Evolutionary conservation across 2,797 vertebrate species (phyloP).

Genomic region (Protonibea diacanthus): DNA sequence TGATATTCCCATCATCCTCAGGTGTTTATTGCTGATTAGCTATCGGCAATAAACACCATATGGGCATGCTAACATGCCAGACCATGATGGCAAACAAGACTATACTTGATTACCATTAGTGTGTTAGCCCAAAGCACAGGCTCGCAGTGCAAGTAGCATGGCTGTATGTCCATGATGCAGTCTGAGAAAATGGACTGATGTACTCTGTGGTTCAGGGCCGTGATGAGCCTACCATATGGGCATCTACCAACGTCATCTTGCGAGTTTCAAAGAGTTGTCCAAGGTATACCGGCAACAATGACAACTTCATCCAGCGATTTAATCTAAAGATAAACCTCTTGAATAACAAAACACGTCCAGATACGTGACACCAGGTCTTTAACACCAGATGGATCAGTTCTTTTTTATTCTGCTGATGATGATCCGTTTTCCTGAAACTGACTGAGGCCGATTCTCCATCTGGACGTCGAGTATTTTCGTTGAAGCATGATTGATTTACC

Average conservation of each 20-base stretch:
- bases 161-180: not conserved
- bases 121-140: not conserved
- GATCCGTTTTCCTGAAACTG: conserved; percentile 21
- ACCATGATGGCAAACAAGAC: not conserved
- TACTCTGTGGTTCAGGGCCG: not conserved
- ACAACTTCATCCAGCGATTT: no score
- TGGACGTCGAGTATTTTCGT: conserved; percentile 8
- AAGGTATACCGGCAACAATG: not conserved
- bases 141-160: not conserved
- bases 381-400: not conserved
- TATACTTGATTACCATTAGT: not conserved
- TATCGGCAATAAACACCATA: no score
- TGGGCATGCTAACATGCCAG: not conserved
- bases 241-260: no score
- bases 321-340: not conserved
- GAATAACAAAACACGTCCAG: not conserved
- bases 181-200: not conserved
- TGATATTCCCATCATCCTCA: not conserved
- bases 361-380: not conserved
- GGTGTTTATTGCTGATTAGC: not conserved
- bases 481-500: conserved; percentile 13
- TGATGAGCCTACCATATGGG: not conserved
- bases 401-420: not conserved
- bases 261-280: not conserved
- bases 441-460: conserved; percentile 24